Base-by-base conservation (phyloP, 2,113 vertebrate species). In the Nyctibius bracteatus region DNA sequence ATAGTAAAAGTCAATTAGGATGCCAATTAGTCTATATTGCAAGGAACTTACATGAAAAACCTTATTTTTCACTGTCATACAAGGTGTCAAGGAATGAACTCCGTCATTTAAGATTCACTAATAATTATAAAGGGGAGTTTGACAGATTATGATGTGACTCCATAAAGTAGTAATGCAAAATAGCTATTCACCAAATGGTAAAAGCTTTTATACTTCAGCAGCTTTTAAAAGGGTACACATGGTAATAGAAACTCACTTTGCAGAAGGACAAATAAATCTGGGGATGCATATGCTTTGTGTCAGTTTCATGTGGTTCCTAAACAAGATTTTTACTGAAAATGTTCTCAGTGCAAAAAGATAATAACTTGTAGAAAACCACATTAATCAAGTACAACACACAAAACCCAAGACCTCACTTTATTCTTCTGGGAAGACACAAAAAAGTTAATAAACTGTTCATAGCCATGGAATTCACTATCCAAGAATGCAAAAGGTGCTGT, bases 311-410 rank as follows among this genome's bases (percentile, higher is more conserved):
- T 95, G 61, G 86, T 86, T 97, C 78, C 91, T 96, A 96, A 96
- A 96, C 88, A 97, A 97, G 94, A 94, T 86, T 96, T 96, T 97
- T 97, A 89, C 97, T 96, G 96, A 96, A 97, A 97, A 96, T 94
- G 83, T 93, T 97, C 94, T 95, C 81, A 77, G 58, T 77, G 44
- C 59, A 89, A 86, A 68, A 93, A 96, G 92, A 97, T 81, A 94
- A 89, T 94, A 96, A 92, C 5, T 9, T 74, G 43, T 55, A 92
- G 67, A 81, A 96, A 97, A 96, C 84, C 83, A 90, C 33, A 96
- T 95, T 94, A 49, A 92, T 97, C 95, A 97, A 94, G 49, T 63
- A 67, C 31, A 95, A 84, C 41, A 73, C 63, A 85, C 58, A 77
- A 59, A 87, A 93, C 0, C 25, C 58, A 93, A 84, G 62, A 46